phyloP scores from a whole-genome alignment of 1,140 invertebrate species.

The Tetramorium alpestre region DNA sequence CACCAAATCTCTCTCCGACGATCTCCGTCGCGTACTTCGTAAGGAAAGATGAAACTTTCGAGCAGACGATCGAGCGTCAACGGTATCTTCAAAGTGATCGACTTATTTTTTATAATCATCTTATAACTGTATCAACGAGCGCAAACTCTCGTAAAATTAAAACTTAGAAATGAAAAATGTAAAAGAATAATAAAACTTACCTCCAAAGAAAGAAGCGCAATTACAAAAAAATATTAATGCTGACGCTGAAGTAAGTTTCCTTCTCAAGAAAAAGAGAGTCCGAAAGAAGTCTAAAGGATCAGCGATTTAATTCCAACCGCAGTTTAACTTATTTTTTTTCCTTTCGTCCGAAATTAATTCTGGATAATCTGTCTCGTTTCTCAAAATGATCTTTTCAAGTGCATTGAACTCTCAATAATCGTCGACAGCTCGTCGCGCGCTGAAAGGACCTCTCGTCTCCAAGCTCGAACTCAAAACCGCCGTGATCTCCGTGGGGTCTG shows the following conservation, averaged over 20 bases:
- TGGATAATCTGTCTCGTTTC: neutral
- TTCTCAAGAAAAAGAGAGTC: neutral
- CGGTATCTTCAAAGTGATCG: neutral
- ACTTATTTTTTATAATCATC: neutral
- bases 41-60: neutral
- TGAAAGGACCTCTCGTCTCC: too few species aligned
- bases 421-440: neutral
- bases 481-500: slow-evolving; percentile 65
- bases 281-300: neutral
- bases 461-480: neutral
- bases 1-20: neutral
- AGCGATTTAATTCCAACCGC: neutral
- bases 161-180: neutral
- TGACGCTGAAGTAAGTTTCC: neutral
- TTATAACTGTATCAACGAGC: neutral
- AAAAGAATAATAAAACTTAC: neutral
- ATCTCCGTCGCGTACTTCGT: neutral
- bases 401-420: neutral
- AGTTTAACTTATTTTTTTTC: neutral
- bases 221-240: neutral
- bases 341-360: neutral
- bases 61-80: slow-evolving; percentile 17
- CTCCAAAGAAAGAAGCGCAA: neutral
- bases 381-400: neutral
- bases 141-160: slow-evolving; percentile 3